A percentile compares a stretch with the other conserved stretches of the same genome.
Conservation (phyloP, 2,888 invertebrate species). For the Dynastes maya region DNA sequence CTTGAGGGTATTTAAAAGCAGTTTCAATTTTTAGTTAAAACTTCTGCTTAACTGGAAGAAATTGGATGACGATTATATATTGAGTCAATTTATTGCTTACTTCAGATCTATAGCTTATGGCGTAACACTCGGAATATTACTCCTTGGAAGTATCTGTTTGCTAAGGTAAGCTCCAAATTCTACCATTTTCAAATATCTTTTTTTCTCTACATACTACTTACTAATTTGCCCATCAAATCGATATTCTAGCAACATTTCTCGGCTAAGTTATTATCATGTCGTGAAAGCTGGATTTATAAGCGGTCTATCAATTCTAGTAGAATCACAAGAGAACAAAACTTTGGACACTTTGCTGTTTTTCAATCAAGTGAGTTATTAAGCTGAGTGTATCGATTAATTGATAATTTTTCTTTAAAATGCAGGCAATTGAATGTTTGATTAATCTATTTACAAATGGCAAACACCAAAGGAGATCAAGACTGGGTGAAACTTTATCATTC, state of each 20-base stretch:
- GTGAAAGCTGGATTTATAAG: constrained; percentile 59
- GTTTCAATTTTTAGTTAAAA: constrained; percentile 69
- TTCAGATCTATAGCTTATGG: constrained; percentile 73
- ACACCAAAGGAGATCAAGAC: constrained; percentile 54
- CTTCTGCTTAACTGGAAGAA: constrained; percentile 73
- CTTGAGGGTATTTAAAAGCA: too few relatives aligned
- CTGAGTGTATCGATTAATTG: neutral
- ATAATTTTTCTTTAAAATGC: neutral
- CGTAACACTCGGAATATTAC: constrained; percentile 70
- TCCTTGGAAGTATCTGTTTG: constrained; percentile 73
- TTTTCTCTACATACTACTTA: neutral
- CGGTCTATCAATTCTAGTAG: constrained; percentile 60
- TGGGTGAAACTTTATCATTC: constrained; percentile 58
- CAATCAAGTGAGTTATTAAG: constrained; percentile 58
- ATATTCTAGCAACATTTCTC: constrained; percentile 57
- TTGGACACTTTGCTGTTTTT: constrained; percentile 61
- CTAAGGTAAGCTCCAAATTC: constrained; percentile 69
- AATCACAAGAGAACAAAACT: constrained; percentile 60
- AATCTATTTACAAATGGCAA: constrained; percentile 53
- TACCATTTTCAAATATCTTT: neutral
- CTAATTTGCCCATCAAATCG: neutral
- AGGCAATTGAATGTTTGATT: constrained; percentile 59
- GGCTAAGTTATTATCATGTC: constrained; percentile 57
- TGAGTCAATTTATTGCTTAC: constrained; percentile 71
- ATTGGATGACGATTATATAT: constrained; percentile 70